Evolutionary conservation across 2,888 invertebrate genomes (phyloP), one percentile per base, ranked within the genome.

Genomic region (Melieria omissa): DNA sequence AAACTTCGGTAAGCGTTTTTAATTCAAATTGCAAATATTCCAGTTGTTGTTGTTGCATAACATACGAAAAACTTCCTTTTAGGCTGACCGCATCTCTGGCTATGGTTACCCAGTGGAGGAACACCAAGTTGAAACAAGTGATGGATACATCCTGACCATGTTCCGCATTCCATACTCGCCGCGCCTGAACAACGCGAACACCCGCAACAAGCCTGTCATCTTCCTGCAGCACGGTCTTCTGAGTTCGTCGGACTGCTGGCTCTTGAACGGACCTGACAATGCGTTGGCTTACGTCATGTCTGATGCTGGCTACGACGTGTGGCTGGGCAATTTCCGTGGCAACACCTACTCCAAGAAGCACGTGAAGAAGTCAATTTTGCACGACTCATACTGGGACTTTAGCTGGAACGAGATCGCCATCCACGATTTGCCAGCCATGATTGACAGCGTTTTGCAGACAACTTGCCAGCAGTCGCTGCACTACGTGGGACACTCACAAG

Each of bases 321-420:
- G 82, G 82, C 49, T 82, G 68, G 81, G 80, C 3, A 81, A 80
- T 68, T 72, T 77, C 4, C 76, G 82, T 42, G 82, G 82, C 1
- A 82, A 78, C 47, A 49, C 54, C 2, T 81, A 80, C 65, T 80
- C 79, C 5, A 77, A 74, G 3, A 73, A 71, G 1, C 74, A 80
- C 77, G 77, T 80, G 4, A 82, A 16, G n/a, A 55, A 55, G 3
- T 57, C 60, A 6, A 69, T 71, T 3, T 12, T 66, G 16, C 29
- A 52, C 14, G 60, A 41, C 4, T 14, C 57, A 5, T 82, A 79
- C 63, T 80, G 81, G 80, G 60, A 76, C 41, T 81, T 80, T 42
- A 95, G 95, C 78, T 97, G 93, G 89, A 94, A 97, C 81, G 95
- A 98, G 85, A 93, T 96, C 88, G 95, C 93, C 0, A 84, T 91